Conservation (phyloP, 2,797 vertebrate genomes). For the Gambelia wislizenii region DNA sequence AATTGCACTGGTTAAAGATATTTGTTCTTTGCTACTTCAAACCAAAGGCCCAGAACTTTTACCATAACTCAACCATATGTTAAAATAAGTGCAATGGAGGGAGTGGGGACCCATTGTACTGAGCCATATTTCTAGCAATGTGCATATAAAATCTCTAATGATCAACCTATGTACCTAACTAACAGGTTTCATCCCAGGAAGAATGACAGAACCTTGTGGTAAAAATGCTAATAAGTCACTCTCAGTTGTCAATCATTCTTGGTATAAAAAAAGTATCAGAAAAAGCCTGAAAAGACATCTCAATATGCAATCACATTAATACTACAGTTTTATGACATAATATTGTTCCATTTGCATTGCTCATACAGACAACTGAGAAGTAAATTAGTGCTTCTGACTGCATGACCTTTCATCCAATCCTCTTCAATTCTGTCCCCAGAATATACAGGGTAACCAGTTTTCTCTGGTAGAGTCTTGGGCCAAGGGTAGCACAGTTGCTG, state of each 20-base stretch:
- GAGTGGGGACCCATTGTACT: neutral
- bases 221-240: slow-evolving; percentile 13
- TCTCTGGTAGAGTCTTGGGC: neutral
- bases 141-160: slow-evolving; percentile 6
- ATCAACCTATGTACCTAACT: slow-evolving; percentile 5
- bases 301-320: neutral
- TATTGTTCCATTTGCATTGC: neutral
- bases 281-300: neutral
- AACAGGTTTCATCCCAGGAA: neutral
- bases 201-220: neutral
- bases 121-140: neutral
- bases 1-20: neutral
- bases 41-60: neutral
- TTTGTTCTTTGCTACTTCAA: neutral
- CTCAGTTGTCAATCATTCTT: slow-evolving; percentile 1
- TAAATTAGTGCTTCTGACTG: neutral
- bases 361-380: neutral
- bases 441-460: neutral
- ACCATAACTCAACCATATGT: neutral
- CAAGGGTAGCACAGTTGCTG: neutral
- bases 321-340: neutral
- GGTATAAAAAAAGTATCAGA: neutral
- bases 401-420: neutral
- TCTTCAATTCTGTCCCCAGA: neutral
- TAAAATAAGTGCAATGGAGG: neutral